Base-by-base conservation (phyloP, 2,888 invertebrate species). In the Rhagonycha lutea region DNA sequence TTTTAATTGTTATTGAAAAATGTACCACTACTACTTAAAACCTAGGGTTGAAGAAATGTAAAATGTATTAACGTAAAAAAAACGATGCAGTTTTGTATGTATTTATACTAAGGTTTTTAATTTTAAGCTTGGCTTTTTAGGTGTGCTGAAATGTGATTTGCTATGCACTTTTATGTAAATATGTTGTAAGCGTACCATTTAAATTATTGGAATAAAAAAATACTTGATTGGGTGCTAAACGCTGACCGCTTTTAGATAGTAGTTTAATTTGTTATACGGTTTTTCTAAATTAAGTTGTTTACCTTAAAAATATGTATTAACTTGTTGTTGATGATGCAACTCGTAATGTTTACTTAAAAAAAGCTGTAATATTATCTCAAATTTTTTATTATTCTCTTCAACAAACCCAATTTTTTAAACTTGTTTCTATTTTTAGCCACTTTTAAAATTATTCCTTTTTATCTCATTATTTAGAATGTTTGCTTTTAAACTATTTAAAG, bases 81-180 rank as follows among this genome's bases (percentile, higher is more conserved):
- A 75, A 74, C 77, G 78, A 78, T 47, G 47, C 47, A 47, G 47
- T 79, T 83, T 82, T 82, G 81, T 83, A 84, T 84, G 83, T 84
- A 83, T 83, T 82, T 81, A 65, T 78, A 79, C 83, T 85, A 84
- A 83, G 82, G 82, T 84, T 85, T 83, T 82, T 85, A 47, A 84
- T 82, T 82, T 78, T 74, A 72, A 80, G 81, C 81, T 82, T 82
- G 79, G 81, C 81, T 81, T 86, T 86, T 86, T 86, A 86, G 85
- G 86, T 86, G 86, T 86, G 86, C 85, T 86, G 86, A 81, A 78
- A 84, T 85, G 85, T 86, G 86, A 86, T 85, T 77, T 82, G 85
- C 85, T 82, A 83, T 85, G 85, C 86, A 86, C 86, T 85, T 83
- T 83, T 84, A 81, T 86, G 83, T 85, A 84, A 83, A 84, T 85